Base-by-base conservation (phyloP, 2,888 invertebrate species). In the Pecten maximus region DNA sequence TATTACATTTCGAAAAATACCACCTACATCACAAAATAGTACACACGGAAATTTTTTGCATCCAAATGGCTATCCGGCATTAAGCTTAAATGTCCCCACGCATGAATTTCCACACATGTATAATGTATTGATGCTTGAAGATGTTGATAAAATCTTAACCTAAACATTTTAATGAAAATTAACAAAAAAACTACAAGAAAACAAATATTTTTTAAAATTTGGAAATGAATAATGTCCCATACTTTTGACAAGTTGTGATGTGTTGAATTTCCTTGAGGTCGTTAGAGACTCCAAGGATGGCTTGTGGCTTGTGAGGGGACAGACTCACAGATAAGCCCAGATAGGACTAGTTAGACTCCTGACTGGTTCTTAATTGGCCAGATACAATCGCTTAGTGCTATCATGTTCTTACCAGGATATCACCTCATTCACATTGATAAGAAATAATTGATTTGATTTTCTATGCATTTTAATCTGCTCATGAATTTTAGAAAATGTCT, bases 391-490 rank as follows among this genome's bases (percentile, higher is more conserved):
- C 35, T 35, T 28, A 10, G 74, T 28, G 74, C 35, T 74, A 74
- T 74, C 74, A 23, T 10, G 28, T 74, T 74, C 23, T 1, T 74
- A 2, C 28, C 74, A 8, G 35, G 35, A 74, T 74, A 74, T 12
- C 74, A 74, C 74, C 74, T 74, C 15, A 19, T 35, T 12, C 10
- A 74, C 35, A 74, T 6, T 28, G 74, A 74, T 74, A 74, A 74
- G 74, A 35, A 35, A 35, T 74, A 74, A 74, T 74, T 74, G 74
- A 74, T 10, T 74, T 74, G 74, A 74, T 74, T 74, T 74, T 74
- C 74, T 35, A 74, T 74, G 74, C 74, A 74, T 74, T 74, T 28
- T 74, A 54, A 74, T 74, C 74, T 74, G 15, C 35, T 74, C 74
- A 74, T 74, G 74, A 74, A 74, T 74, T 28, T 74, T 28, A 1